These are phyloP conservation scores for Cinclus mexicanus DNA, from an alignment of 2,113 vertebrate species.

Conservation along the genomic window DNA sequence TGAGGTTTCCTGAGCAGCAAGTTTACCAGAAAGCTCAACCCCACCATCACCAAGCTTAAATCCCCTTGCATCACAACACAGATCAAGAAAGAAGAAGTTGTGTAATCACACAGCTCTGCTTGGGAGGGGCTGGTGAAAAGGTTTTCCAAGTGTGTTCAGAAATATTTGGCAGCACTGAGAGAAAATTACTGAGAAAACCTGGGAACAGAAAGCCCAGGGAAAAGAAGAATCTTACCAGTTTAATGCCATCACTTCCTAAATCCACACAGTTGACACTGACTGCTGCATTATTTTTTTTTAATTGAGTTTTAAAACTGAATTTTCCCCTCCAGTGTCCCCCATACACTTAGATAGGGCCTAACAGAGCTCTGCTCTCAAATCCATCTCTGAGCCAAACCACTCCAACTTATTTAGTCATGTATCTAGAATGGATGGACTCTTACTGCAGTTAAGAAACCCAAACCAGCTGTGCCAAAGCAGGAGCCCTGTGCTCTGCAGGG, in stretches of 20 bases:
- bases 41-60: rapidly evolving
- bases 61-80: background rate
- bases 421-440: rapidly evolving
- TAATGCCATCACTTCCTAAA: background rate
- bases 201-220: background rate
- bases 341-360: background rate
- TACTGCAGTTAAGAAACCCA: background rate
- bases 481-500: background rate
- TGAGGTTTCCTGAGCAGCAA: background rate
- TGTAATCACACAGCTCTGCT: rapidly evolving
- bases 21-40: background rate
- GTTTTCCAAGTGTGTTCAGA: background rate
- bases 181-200: background rate
- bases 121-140: background rate
- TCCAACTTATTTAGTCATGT: background rate
- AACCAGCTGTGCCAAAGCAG: background rate
- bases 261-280: background rate
- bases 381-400: background rate
- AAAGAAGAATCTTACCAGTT: background rate
- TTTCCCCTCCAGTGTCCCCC: background rate
- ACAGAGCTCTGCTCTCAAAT: background rate
- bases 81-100: background rate
- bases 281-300: background rate
- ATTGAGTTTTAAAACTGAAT: background rate
- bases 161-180: background rate